Base-by-base conservation (phyloP, 2,797 vertebrate genomes). In the Pseudocheirus occidentalis region DNA sequence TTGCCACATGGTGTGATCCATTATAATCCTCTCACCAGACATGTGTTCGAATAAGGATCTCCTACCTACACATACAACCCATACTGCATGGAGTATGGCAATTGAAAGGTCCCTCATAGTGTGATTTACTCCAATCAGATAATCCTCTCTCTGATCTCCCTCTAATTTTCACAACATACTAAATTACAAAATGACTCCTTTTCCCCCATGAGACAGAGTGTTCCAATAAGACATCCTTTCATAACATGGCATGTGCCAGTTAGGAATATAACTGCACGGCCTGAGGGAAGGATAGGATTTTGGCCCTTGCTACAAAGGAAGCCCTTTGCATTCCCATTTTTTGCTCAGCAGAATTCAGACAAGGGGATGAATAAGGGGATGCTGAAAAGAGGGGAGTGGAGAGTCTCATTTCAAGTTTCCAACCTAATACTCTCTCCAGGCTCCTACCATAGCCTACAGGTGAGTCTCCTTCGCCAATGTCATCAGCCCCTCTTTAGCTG, bases 391-490 rank as follows among this genome's bases (percentile, higher is more conserved):
- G 58, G 90, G 89, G 29, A 1, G 14, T 0, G 7, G 55, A 95
- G 46, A 54, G 90, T 31, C 91, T 90, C 58, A 66, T 90, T 59
- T 57, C 56, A 91, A 91, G 90, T 46, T 56, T 91, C 59, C 50
- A 90, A 29, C 54, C 92, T 90, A 93, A 54, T 6, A 55, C 90
- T 93, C 91, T 50, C 93, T 46, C n/a, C 73, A 91, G 55, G 55
- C 62, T 92, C 91, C 50, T 24, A 57, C 40, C 91, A 58, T 52
- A 2, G 31, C 87, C 95, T 93, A 99, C 95, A 99, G 97, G n/a
- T 98, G 95, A 0, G 98, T 99, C 98, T 99, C 99, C 97, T 98
- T 98, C 97, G 98, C 98, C 11, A 94, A 97, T 46, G 90, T 90
- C 59, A 98, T 96, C n/a, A 98, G 97, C 50, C 98, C 95, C 93